A percentile compares a stretch with the other conserved stretches of the same genome.
Conservation (phyloP, 2,888 invertebrate genomes). For the Troides helena region DNA sequence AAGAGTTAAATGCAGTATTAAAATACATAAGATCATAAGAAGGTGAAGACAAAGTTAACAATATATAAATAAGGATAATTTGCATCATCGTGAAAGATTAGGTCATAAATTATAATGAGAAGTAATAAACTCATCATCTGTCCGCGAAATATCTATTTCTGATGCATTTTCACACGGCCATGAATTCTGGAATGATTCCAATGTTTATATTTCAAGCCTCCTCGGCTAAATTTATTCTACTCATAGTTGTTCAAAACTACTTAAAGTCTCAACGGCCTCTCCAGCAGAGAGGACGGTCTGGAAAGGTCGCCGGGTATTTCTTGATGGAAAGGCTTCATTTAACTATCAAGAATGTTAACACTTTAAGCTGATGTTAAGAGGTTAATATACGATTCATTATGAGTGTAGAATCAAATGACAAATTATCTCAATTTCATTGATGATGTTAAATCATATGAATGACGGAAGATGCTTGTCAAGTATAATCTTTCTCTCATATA, state of each 20-base stretch:
- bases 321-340: conserved; percentile 2
- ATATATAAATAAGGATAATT: too few relatives aligned
- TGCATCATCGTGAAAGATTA: background rate
- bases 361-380: too few relatives aligned
- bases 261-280: conserved; percentile 21
- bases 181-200: conserved; percentile 18
- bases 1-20: too few relatives aligned
- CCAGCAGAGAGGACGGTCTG: conserved; percentile 14
- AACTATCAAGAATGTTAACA: conserved; percentile 2
- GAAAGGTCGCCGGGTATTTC: conserved; percentile 8
- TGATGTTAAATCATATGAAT: too few relatives aligned
- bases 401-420: too few relatives aligned
- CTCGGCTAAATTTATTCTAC: conserved; percentile 14
- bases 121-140: conserved; percentile 1
- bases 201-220: conserved; percentile 15
- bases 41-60: too few relatives aligned
- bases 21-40: too few relatives aligned
- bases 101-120: background rate
- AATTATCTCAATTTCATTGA: too few relatives aligned
- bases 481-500: too few relatives aligned
- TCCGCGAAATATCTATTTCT: background rate
- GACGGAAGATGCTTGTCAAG: too few relatives aligned
- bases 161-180: background rate
- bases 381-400: too few relatives aligned
- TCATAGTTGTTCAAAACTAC: conserved; percentile 11